Evolutionary conservation across 2,797 vertebrate species (phyloP), one percentile per base, ranked within the genome.

Genomic region (Ctenopoma kingsleyae): DNA sequence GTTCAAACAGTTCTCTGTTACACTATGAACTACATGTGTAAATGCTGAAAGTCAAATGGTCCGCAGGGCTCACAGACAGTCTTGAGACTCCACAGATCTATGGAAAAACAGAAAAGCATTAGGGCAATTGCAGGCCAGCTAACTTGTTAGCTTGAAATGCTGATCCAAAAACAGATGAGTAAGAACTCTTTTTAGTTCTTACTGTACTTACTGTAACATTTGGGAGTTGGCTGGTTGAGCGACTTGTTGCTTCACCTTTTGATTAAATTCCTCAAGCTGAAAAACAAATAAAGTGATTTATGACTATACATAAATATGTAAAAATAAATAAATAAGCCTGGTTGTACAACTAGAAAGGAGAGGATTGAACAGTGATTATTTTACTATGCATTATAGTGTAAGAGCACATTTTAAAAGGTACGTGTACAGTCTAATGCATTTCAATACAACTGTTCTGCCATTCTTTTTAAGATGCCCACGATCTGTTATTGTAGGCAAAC

Each of bases 211-310:
- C 86, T 20, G 78, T 47, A 66, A 53, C 8, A 35, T 4, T 47
- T 43, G 0, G 32, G 22, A 35, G 56, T 6, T 12, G 6, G 30
- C 43, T 9, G 68, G 44, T 20, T 69, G 70, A 6, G 41, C 3
- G 25, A 36, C 11, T 10, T 65, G 52, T n/a, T 71, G 48, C 72
- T 80, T 91, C 43, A 36, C 69, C 67, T 73, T 89, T 82, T 73
- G 68, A 64, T 91, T 90, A 62, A 90, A 92, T 5, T 58, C 82
- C 54, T 79, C 68, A 47, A 91, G 80, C 91, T 92, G 27, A n/a
- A 81, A 79, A 23, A 44, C n/a, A 60, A 4, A 15, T 6, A 9
- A 4, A 6, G 20, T 13, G 12, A 10, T 15, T 36, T 7, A 36
- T 32, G 3, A 6, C 11, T 23, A 15, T 9, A 19, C 17, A 19